A percentile compares a stretch with the other conserved stretches of the same genome.
Evolutionary conservation across 2,797 vertebrate genomes (phyloP).

Genomic region (Mallotus villosus): DNA sequence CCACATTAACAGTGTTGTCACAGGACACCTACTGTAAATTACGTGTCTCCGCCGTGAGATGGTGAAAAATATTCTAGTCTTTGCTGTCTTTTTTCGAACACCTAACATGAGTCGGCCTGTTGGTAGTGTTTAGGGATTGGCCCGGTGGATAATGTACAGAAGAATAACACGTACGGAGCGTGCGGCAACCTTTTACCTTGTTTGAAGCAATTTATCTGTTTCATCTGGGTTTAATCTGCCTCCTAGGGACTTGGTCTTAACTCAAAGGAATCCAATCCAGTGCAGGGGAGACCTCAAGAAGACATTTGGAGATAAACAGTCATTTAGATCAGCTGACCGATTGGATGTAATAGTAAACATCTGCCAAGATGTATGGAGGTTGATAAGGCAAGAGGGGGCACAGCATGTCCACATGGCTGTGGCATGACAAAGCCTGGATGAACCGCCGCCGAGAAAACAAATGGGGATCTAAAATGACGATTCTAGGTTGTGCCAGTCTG

Average conservation of each 20-base stretch:
- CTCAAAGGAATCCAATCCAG: background rate
- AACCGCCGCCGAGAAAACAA: background rate
- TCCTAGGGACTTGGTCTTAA: background rate
- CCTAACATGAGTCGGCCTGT: background rate
- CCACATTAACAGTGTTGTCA: background rate
- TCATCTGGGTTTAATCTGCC: background rate
- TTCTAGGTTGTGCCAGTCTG: conserved; percentile 8
- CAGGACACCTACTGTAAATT: background rate
- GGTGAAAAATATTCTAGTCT: background rate
- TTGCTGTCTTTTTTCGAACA: background rate
- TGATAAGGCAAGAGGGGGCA: background rate
- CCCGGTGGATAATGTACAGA: too few relatives aligned
- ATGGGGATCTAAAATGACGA: background rate
- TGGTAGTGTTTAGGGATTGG: too few relatives aligned
- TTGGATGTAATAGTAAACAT: background rate
- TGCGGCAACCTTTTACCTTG: background rate
- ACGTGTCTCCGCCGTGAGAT: background rate
- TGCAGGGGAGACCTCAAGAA: background rate
- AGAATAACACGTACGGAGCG: too few relatives aligned
- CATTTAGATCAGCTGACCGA: conserved; percentile 6
- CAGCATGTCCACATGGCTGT: background rate
- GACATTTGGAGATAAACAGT: conserved; percentile 13
- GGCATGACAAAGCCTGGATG: background rate
- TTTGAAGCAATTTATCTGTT: background rate
- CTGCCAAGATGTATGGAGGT: background rate